Evolutionary conservation across 2,888 invertebrate genomes (phyloP).

Genomic region (Pollenia labialis): DNA sequence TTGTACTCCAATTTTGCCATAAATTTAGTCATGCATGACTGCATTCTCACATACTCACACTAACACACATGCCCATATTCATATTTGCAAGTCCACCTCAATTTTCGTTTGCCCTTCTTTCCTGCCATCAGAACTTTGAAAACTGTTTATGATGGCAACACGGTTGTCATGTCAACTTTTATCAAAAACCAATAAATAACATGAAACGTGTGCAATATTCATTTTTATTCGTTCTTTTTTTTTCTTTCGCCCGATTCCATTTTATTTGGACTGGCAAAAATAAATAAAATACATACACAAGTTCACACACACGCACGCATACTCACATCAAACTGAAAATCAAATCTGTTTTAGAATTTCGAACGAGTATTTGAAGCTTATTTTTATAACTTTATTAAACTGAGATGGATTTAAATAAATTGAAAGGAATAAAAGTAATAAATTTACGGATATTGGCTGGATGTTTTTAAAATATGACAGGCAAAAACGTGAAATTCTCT

Average conservation of each 20-base stretch:
- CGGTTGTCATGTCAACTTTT: constrained; percentile 66
- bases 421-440: not conserved
- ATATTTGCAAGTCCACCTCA: too few species aligned
- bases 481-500: not conserved
- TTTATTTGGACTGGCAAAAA: not conserved
- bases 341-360: constrained; percentile 13
- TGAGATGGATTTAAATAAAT: not conserved
- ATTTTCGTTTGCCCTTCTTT: not conserved
- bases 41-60: not conserved
- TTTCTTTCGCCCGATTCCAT: not conserved
- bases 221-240: not conserved
- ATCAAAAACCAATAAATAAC: constrained; percentile 67
- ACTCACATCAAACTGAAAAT: constrained; percentile 9
- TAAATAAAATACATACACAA: not conserved
- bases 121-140: constrained; percentile 2
- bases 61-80: not conserved
- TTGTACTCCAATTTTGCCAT: not conserved
- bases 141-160: constrained; percentile 60
- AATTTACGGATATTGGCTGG: constrained; percentile 8
- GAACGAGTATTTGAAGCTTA: not conserved
- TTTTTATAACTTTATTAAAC: not conserved
- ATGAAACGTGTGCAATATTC: constrained; percentile 55
- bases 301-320: not conserved
- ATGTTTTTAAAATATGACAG: not conserved
- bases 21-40: constrained; percentile 32